Base-by-base conservation (phyloP, 2,113 vertebrate genomes). In the Electrona antarctica region DNA sequence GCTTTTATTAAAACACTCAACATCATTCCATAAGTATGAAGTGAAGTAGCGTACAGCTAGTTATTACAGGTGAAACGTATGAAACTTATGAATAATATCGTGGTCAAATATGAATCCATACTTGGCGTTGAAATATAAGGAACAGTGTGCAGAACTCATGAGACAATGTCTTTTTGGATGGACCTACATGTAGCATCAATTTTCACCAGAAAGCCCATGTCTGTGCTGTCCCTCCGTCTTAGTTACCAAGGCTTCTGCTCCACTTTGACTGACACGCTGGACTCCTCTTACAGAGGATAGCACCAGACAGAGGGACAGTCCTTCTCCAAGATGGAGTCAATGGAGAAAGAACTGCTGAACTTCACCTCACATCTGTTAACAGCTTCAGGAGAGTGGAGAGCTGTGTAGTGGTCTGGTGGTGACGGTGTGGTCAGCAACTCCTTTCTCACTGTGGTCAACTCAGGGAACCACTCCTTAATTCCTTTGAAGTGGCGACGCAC, bases 311-410 rank as follows among this genome's bases (percentile, higher is more conserved):
- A 21, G 48, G 67, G 33, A 0, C 54, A 0, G 41, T 87, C 85
- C 63, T 80, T 89, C 63, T 71, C 82, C 76, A 93, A 70, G 12
- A 93, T 61, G 6, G 91, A 90, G 4, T 93, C 92, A 1, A 93
- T 89, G 9, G 91, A 92, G 81, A 93, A 93, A 2, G 90, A 73
- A 13, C 91, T 51, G 57, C 52, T 87, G 71, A 93, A 91, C 77
- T 86, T 92, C 15, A 64, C 59, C 7, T 78, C 69, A 33, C 55
- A 45, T 52, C 28, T 62, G 49, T 64, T 59, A n/a, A 41, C 50
- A 15, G 84, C 50, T 3, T 63, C 48, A n/a, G 73, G 60, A 1
- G 64, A 33, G 15, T 1, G 21, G n/a, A 64, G 33, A 52, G 8
- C 49, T 13, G 51, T 41, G 45, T 12, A 6, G 7, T 0, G 2